Conservation (phyloP, 2,797 vertebrate genomes). For the Amazonetta brasiliensis region DNA sequence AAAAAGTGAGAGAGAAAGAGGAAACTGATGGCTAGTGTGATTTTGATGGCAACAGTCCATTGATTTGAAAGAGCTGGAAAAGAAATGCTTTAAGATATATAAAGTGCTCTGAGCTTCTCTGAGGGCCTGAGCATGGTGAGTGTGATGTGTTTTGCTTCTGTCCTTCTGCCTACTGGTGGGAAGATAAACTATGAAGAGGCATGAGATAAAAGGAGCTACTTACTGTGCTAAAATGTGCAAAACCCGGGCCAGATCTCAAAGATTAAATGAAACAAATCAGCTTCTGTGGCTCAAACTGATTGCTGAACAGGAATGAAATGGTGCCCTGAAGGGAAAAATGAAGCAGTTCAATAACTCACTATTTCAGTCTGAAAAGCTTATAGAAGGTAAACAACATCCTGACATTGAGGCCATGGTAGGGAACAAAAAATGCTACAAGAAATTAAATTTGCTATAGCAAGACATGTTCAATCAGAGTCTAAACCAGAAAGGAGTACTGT, state of each 20-base stretch:
- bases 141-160: background rate
- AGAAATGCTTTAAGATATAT: background rate
- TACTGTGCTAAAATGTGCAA: background rate
- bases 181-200: background rate
- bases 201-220: background rate
- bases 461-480: background rate
- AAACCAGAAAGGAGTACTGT: background rate
- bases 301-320: background rate
- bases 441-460: background rate
- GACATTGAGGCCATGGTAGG: background rate
- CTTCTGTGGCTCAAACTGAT: background rate
- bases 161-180: background rate
- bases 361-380: background rate
- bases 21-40: background rate
- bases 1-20: background rate
- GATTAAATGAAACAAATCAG: background rate
- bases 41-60: background rate
- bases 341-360: background rate
- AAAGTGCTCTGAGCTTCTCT: background rate
- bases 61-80: background rate
- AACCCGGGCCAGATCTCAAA: background rate
- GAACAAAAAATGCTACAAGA: background rate
- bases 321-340: background rate
- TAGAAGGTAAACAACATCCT: background rate
- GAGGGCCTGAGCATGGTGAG: background rate